Evolutionary conservation across 2,888 invertebrate species (phyloP), one percentile per base, ranked within the genome.

Genomic region (Tupiocoris notatus): DNA sequence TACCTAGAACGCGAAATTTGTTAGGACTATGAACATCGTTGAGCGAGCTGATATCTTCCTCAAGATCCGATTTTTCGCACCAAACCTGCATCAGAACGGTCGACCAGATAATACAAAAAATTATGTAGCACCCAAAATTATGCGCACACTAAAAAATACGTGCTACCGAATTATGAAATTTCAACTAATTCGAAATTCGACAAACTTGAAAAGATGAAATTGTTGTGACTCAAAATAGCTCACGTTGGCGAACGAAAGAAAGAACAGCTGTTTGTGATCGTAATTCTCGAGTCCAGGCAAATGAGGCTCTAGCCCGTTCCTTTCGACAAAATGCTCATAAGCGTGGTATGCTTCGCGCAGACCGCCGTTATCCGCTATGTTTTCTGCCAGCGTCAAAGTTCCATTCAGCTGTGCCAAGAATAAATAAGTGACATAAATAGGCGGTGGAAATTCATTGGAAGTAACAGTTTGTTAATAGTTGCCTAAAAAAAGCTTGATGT

Each of bases 1-100:
- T 91, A 0, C 95, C 95, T 77, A 92, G 91, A 0, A 95, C 95
- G 79, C 95, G 87, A 83, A 90, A 95, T 82, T 91, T 91, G 1
- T 95, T 92, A 0, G 95, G 94, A n/a, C 94, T 92, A 83, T 98
- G 98, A 24, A 95, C 91, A 83, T 97, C 97, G 82, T 95, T 92
- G 80, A 97, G 91, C 84, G 95, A 92, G 82, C 96, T 88, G 79
- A 91, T 84, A 57, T 85, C 89, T 0, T 93, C 91, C 84, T 95
- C 94, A 81, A 92, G 90, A 0, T 94, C 94, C 82, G 91, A 91
- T 0, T 93, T 88, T 7, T 94, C 93, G 83, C 95, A 95, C 95
- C 95, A 95, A 6, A 95, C 94, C 92, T 91, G 79, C n/a, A 23
- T n/a, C n/a, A n/a, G n/a, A n/a, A n/a, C n/a, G n/a, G n/a, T n/a